Percentiles rank a stretch among this genome's conserved stretches.
Evolutionary conservation across 2,797 vertebrate genomes (phyloP).

Genomic region (Coreius guichenoti): DNA sequence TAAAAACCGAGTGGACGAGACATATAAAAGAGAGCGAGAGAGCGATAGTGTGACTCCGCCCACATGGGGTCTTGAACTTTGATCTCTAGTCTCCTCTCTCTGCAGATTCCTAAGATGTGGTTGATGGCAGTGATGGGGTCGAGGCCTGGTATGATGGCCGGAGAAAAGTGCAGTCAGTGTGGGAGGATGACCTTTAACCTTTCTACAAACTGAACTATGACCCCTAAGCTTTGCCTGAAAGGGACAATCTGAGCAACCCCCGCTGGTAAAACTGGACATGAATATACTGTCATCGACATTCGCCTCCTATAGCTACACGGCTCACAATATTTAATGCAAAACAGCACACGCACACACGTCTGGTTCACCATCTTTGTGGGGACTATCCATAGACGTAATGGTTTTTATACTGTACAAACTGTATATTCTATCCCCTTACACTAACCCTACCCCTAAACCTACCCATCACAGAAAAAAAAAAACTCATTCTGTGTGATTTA

Average conservation of each 20-base stretch:
- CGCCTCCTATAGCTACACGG: background rate
- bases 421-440: too few relatives aligned
- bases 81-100: conserved; percentile 31
- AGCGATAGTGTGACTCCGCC: background rate
- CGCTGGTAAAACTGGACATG: conserved; percentile 26
- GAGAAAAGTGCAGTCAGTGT: conserved; percentile 33
- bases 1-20: background rate
- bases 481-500: too few relatives aligned
- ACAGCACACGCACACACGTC: background rate
- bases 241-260: background rate
- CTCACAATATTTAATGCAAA: background rate
- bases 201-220: conserved; percentile 49
- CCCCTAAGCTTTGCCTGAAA: conserved; percentile 28
- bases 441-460: too few relatives aligned
- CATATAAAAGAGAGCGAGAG: background rate
- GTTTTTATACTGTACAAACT: too few relatives aligned
- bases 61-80: conserved; percentile 26
- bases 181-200: conserved; percentile 52
- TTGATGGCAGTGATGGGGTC: conserved; percentile 28
- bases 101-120: conserved; percentile 34
- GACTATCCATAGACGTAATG: too few relatives aligned
- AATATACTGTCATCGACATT: background rate
- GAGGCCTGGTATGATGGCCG: conserved; percentile 14
- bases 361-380: too few relatives aligned
- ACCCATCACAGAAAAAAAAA: too few relatives aligned